Conservation (phyloP, 2,888 invertebrate genomes). For the Agrilus biguttatus region DNA sequence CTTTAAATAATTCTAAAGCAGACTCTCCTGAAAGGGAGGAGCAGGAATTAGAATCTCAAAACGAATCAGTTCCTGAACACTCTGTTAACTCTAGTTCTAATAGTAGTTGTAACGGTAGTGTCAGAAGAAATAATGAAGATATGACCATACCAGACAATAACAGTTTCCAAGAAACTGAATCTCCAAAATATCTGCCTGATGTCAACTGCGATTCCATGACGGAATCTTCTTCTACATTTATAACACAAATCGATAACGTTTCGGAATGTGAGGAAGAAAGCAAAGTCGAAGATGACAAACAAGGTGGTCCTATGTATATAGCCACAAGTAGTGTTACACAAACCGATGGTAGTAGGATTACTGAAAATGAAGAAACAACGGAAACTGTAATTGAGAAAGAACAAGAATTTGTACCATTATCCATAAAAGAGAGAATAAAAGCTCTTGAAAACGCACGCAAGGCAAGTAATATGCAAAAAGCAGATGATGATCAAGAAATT, state of each 20-base stretch:
- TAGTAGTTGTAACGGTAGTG: slow-evolving; percentile 20
- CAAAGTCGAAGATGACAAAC: not conserved
- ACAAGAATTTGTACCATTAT: slow-evolving; percentile 16
- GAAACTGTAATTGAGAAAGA: slow-evolving; percentile 6
- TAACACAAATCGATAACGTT: slow-evolving; percentile 1
- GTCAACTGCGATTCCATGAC: no score
- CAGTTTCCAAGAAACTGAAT: not conserved
- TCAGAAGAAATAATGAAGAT: slow-evolving; percentile 7
- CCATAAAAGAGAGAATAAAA: slow-evolving; percentile 27
- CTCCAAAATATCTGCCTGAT: not conserved
- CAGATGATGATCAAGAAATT: slow-evolving; percentile 14
- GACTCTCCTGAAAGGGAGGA: no score
- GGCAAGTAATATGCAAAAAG: slow-evolving; percentile 12
- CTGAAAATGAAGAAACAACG: slow-evolving; percentile 10
- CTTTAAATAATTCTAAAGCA: slow-evolving; percentile 5
- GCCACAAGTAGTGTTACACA: not conserved
- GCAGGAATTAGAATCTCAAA: no score
- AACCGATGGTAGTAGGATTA: slow-evolving; percentile 6
- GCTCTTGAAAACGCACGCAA: slow-evolving; percentile 23
- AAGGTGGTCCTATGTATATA: no score
- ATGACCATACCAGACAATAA: slow-evolving; percentile 8
- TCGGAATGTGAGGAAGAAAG: slow-evolving; percentile 5
- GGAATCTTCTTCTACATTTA: no score
- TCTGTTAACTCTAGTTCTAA: slow-evolving; percentile 25
- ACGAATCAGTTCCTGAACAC: slow-evolving; percentile 6